Percentiles rank a stretch among this genome's conserved stretches.
Conservation (phyloP, 2,113 vertebrate genomes). For the Micronisus gabar region DNA sequence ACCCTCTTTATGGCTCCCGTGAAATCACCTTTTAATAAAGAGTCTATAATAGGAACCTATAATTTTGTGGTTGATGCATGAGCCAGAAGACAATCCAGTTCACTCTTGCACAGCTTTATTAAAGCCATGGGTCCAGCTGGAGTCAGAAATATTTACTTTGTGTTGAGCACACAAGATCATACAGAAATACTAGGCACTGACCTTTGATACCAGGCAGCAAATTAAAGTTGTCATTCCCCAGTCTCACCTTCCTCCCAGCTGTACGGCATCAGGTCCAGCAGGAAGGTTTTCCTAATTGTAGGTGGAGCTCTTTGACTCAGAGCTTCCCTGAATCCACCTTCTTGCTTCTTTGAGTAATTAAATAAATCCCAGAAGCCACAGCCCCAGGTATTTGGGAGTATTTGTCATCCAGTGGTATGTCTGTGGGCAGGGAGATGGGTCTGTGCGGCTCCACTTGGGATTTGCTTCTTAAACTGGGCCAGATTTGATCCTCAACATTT, state of each 20-base stretch:
- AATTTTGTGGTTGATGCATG: neutral
- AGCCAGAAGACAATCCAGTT: neutral
- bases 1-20: neutral
- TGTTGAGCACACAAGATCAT: neutral
- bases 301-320: neutral
- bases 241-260: neutral
- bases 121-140: neutral
- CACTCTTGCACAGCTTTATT: neutral
- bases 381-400: accelerated
- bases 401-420: accelerated
- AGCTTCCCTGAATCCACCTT: neutral
- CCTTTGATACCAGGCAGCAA: neutral
- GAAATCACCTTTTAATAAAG: neutral
- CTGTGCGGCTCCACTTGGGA: neutral
- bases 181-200: neutral
- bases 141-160: neutral
- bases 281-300: neutral
- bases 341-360: neutral
- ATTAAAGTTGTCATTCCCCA: accelerated
- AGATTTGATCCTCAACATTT: accelerated
- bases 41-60: neutral
- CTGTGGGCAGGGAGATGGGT: neutral
- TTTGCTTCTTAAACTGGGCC: neutral
- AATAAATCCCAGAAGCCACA: neutral
- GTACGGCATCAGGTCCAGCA: accelerated